These are phyloP conservation scores for Hypanus sabinus DNA, from an alignment of 2,113 vertebrate species.

Conservation along the genomic window DNA sequence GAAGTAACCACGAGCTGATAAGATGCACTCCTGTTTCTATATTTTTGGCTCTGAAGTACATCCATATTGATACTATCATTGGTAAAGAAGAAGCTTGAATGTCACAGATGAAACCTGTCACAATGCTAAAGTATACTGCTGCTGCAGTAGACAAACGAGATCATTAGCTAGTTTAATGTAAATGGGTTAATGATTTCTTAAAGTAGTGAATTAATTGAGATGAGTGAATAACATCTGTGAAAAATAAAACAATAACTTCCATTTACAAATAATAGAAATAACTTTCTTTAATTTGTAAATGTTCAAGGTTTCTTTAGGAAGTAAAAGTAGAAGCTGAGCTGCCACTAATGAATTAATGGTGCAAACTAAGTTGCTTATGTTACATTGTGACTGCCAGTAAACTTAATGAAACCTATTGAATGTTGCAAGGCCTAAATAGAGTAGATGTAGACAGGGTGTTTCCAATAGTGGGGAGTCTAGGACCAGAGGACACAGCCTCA, in stretches of 20 bases:
- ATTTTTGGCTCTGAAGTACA: background rate
- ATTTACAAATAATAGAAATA: background rate
- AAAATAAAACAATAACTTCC: background rate
- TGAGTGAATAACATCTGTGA: background rate
- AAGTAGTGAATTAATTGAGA: background rate
- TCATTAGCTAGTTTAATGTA: constrained; percentile 4
- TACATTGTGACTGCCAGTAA: background rate
- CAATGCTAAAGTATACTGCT: background rate
- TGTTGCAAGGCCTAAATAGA: too few relatives aligned
- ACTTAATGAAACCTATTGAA: too few relatives aligned
- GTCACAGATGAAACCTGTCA: background rate
- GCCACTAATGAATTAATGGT: background rate
- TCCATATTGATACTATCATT: background rate
- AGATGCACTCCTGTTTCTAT: too few relatives aligned
- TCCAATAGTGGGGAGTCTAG: too few relatives aligned
- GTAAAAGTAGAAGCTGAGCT: background rate
- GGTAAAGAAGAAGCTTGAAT: background rate
- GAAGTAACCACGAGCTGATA: too few relatives aligned
- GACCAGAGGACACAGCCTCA: too few relatives aligned
- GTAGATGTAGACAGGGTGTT: too few relatives aligned
- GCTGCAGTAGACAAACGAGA: background rate
- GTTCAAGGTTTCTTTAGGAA: background rate
- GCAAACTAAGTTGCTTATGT: background rate
- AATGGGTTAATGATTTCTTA: background rate
- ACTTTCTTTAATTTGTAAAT: background rate